Conservation (phyloP, 1,140 invertebrate species). For the Dendroctonus ponderosae region DNA sequence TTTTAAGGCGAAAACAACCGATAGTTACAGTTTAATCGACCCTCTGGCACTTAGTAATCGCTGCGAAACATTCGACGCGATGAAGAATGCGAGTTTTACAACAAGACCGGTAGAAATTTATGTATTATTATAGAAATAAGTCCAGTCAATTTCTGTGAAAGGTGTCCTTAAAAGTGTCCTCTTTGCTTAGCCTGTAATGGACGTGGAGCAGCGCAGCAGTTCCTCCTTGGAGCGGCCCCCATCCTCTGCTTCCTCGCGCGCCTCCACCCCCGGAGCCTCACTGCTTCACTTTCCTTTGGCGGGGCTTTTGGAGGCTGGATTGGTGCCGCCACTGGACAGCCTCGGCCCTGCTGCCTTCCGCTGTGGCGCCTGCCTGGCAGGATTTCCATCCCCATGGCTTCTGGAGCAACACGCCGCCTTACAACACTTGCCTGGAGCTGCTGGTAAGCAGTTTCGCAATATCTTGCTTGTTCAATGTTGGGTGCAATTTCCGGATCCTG, state of each 20-base stretch:
- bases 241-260: slow-evolving; percentile 48
- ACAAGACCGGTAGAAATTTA: too few species aligned
- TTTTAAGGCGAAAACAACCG: too few species aligned
- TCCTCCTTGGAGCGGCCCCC: slow-evolving; percentile 45
- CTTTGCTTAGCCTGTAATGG: slow-evolving; percentile 40
- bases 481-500: slow-evolving; percentile 1
- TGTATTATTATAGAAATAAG: too few species aligned
- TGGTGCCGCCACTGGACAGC: slow-evolving; percentile 53
- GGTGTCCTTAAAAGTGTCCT: too few species aligned
- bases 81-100: too few species aligned
- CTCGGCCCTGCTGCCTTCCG: slow-evolving; percentile 57
- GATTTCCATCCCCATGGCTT: slow-evolving; percentile 78
- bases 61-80: too few species aligned
- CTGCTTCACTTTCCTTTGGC: slow-evolving; percentile 48
- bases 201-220: slow-evolving; percentile 44
- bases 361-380: slow-evolving; percentile 76
- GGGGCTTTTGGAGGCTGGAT: slow-evolving; percentile 45
- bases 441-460: slow-evolving; percentile 7
- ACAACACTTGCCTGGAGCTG: slow-evolving; percentile 58
- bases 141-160: too few species aligned
- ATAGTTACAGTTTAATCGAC: too few species aligned
- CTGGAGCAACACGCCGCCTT: slow-evolving; percentile 76
- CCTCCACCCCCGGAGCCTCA: slow-evolving; percentile 51
- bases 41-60: too few species aligned
- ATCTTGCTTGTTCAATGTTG: too few species aligned